phyloP scores from a whole-genome alignment of 2,113 vertebrate species.

The Tringa solitaria region DNA sequence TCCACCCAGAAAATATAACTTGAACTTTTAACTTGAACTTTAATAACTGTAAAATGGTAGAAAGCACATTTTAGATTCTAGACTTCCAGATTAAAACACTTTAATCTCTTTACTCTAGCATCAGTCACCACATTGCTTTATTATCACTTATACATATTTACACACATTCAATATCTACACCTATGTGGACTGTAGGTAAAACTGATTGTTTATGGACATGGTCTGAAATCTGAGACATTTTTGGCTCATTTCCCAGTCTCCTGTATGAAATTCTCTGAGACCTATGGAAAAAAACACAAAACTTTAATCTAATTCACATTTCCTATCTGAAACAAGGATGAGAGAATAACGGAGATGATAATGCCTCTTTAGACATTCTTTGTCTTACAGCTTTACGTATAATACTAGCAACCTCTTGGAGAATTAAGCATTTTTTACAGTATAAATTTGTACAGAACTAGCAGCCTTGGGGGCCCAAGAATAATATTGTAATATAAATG shows the following conservation, averaged over 20 bases:
- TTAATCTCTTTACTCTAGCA: neutral
- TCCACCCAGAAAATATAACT: neutral
- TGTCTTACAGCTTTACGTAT: neutral
- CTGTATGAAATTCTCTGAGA: neutral
- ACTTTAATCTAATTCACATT: neutral
- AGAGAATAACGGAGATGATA: neutral
- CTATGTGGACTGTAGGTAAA: neutral
- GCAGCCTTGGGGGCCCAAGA: neutral
- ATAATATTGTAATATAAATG: conserved; percentile 2
- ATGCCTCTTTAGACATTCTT: neutral
- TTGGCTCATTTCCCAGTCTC: neutral
- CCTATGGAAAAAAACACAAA: accelerated
- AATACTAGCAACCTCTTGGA: neutral
- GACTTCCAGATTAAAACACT: neutral
- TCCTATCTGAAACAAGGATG: neutral
- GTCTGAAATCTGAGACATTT: neutral
- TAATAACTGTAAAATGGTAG: neutral
- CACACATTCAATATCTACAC: neutral
- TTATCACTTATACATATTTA: neutral
- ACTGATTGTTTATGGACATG: neutral
- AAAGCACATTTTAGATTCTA: neutral
- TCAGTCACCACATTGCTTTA: neutral
- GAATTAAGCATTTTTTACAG: neutral
- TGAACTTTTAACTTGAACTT: neutral
- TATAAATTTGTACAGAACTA: neutral